Percentiles rank a stretch among this genome's conserved stretches.
phyloP scores from a whole-genome alignment of 2,113 vertebrate species.

The Excalfactoria chinensis region DNA sequence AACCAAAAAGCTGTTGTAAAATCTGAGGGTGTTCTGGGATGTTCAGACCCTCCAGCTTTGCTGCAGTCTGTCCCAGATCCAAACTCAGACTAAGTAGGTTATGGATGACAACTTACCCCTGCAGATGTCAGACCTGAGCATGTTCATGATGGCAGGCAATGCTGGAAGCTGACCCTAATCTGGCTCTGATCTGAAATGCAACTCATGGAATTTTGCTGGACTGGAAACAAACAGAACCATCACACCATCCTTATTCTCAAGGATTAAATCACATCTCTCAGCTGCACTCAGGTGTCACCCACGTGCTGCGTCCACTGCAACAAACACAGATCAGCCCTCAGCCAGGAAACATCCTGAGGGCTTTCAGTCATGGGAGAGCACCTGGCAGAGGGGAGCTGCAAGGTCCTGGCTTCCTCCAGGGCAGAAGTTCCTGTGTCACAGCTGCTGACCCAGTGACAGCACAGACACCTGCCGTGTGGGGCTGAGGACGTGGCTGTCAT shows the following conservation, averaged over 20 bases:
- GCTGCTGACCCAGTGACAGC: background rate
- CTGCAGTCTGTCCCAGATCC: background rate
- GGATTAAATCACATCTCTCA: background rate
- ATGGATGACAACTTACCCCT: background rate
- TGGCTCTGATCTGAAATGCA: background rate
- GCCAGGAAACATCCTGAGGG: background rate
- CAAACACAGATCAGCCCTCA: background rate
- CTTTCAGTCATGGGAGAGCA: background rate
- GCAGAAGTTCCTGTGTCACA: background rate
- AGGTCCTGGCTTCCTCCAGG: background rate
- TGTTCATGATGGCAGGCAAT: background rate
- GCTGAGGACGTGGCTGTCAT: background rate
- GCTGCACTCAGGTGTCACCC: background rate
- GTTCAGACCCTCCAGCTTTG: background rate
- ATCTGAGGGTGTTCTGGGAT: background rate
- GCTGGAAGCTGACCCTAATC: background rate
- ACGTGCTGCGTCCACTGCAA: background rate
- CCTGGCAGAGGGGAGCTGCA: background rate
- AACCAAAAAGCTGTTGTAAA: rapidly evolving
- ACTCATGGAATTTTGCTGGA: background rate
- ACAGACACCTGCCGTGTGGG: background rate
- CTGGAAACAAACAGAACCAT: background rate
- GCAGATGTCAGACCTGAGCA: background rate
- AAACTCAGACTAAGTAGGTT: background rate
- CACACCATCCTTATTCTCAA: background rate